Conservation (phyloP, 2,888 invertebrate genomes). For the Pyralis farinalis region DNA sequence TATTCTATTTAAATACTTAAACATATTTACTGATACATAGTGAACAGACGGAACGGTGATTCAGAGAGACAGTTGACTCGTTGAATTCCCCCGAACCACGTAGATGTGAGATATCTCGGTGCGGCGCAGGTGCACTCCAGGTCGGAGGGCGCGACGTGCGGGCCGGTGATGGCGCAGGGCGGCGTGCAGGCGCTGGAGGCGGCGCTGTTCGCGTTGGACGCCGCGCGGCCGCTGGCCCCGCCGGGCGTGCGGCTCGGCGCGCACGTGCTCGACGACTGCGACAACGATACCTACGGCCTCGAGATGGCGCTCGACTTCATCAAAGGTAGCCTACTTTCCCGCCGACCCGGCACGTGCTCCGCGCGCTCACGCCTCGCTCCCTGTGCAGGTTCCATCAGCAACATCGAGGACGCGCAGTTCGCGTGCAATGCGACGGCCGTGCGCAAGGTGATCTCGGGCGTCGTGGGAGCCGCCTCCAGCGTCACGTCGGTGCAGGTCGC, state of each 20-base stretch:
- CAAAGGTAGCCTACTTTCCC: constrained; percentile 82
- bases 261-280: constrained; percentile 94
- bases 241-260: constrained; percentile 90
- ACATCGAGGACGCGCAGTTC: constrained; percentile 93
- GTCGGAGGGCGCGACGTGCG: constrained; percentile 89
- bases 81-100: no score
- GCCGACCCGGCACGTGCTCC: background rate
- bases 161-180: constrained; percentile 94
- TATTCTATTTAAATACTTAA: no score
- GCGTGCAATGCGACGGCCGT: constrained; percentile 88
- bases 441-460: constrained; percentile 68
- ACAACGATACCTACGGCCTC: constrained; percentile 94
- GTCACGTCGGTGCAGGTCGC: constrained; percentile 98
- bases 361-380: no score
- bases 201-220: constrained; percentile 93
- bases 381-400: constrained; percentile 91
- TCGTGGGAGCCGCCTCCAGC: constrained; percentile 84
- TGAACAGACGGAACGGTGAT: no score
- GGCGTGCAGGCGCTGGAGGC: constrained; percentile 92
- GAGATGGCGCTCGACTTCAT: constrained; percentile 97
- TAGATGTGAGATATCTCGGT: no score
- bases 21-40: no score
- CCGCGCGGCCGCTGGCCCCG: constrained; percentile 82
- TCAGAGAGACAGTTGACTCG: no score
- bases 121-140: constrained; percentile 85